Evolutionary conservation across 2,888 invertebrate species (phyloP).

Genomic region (Bhutanitis thaidina): DNA sequence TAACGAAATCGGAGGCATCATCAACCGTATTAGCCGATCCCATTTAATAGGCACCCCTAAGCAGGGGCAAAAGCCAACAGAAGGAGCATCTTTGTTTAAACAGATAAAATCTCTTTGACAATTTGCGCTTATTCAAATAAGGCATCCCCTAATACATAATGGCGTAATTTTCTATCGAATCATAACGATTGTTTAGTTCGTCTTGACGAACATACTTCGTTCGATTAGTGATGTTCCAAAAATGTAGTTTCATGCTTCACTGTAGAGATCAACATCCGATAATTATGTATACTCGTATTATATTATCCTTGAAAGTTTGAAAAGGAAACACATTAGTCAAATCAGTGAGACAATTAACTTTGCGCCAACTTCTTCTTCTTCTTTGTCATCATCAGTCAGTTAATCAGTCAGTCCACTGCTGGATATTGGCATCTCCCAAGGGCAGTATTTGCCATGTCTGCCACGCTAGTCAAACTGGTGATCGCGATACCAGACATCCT

Average conservation of each 20-base stretch:
- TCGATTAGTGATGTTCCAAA: conserved; percentile 25
- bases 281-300: too few relatives aligned
- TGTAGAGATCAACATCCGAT: conserved; percentile 16
- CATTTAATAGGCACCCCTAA: conserved; percentile 66
- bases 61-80: conserved; percentile 70
- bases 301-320: too few relatives aligned
- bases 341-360: too few relatives aligned
- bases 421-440: too few relatives aligned
- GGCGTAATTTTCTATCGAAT: conserved; percentile 60
- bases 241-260: conserved; percentile 24
- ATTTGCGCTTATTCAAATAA: conserved; percentile 79
- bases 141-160: conserved; percentile 68
- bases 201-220: conserved; percentile 16
- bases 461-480: too few relatives aligned
- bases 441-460: too few relatives aligned
- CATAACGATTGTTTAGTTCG: conserved; percentile 33
- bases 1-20: conserved; percentile 63
- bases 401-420: too few relatives aligned
- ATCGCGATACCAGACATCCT: too few relatives aligned
- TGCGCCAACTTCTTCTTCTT: too few relatives aligned
- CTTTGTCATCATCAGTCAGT: too few relatives aligned
- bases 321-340: too few relatives aligned
- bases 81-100: conserved; percentile 74
- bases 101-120: conserved; percentile 80
- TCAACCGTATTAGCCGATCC: conserved; percentile 75